phyloP scores from a whole-genome alignment of 2,888 invertebrate genomes.

The Tipula confusa region DNA sequence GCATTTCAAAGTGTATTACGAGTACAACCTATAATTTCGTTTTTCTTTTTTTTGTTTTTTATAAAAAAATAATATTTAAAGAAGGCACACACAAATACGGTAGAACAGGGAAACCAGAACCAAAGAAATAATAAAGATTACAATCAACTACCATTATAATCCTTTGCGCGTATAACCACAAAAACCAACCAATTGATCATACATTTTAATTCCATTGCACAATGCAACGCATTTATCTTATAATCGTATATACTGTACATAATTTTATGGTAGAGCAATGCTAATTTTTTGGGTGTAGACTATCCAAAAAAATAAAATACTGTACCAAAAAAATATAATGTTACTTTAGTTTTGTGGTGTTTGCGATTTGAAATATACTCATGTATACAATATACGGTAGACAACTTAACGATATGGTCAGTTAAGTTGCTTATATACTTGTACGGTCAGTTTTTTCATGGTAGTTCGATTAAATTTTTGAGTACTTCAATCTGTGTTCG shows the following conservation, averaged over 20 bases:
- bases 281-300: slow-evolving; percentile 9
- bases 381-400: neutral
- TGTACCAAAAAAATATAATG: neutral
- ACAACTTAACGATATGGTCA: neutral
- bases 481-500: too few relatives aligned
- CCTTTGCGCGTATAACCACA: neutral
- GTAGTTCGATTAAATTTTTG: too few relatives aligned
- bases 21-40: neutral
- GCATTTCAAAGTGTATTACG: slow-evolving; percentile 1
- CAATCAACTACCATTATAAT: slow-evolving; percentile 3
- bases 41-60: neutral
- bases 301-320: too few relatives aligned
- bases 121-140: neutral
- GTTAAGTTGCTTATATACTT: too few relatives aligned
- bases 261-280: slow-evolving; percentile 1
- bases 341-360: neutral
- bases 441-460: too few relatives aligned
- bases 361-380: neutral
- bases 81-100: neutral
- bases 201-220: slow-evolving; percentile 12
- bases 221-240: neutral
- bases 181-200: slow-evolving; percentile 25
- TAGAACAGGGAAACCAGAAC: neutral
- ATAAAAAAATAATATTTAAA: neutral
- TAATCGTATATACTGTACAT: too few relatives aligned